Conservation (phyloP, 2,113 vertebrate species). For the Bucco capensis region DNA sequence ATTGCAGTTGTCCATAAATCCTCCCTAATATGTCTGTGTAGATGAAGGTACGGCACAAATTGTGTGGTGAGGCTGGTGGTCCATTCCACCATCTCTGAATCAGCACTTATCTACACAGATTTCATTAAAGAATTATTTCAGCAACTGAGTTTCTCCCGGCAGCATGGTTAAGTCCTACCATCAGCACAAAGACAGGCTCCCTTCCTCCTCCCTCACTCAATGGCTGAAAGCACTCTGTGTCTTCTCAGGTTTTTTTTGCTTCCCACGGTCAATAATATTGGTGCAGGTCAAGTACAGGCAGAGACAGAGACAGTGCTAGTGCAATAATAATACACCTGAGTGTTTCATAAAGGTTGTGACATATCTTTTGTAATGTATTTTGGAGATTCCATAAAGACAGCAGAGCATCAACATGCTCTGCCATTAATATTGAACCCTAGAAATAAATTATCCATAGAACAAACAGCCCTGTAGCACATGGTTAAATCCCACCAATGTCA, state of each 20-base stretch:
- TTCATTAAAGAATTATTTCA: background rate
- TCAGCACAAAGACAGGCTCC: background rate
- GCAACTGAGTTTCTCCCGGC: background rate
- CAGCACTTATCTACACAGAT: background rate
- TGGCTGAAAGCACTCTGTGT: background rate
- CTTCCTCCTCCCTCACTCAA: no score
- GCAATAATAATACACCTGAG: background rate
- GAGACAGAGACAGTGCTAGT: background rate
- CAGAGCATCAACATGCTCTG: background rate
- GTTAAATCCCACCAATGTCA: background rate
- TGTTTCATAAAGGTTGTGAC: background rate
- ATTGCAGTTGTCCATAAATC: background rate
- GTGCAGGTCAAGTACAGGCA: background rate
- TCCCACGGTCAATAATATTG: background rate
- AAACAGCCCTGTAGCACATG: background rate
- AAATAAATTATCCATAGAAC: background rate
- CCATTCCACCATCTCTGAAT: background rate
- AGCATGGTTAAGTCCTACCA: background rate
- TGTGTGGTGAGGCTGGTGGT: background rate
- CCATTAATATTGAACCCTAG: background rate
- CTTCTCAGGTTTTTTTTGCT: accelerated
- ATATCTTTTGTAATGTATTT: constrained; percentile 5
- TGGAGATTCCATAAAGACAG: background rate
- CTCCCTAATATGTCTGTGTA: background rate
- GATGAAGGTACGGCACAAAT: background rate